These are phyloP conservation scores for Microcebus griseorufus DNA, from an alignment of 2,113 vertebrate genomes.

Conservation along the genomic window DNA sequence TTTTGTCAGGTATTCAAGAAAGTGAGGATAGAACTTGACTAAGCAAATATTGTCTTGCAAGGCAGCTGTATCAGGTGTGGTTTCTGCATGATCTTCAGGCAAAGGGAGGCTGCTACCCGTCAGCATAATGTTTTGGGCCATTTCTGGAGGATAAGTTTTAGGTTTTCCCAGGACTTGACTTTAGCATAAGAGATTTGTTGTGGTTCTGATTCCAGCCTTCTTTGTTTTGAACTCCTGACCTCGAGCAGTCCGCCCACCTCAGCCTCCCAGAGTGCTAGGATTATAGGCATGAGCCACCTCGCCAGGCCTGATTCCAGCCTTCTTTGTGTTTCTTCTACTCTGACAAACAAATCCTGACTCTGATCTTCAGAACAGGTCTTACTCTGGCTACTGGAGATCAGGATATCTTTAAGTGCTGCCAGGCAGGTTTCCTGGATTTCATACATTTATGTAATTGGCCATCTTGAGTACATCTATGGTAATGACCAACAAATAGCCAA, in stretches of 20 bases:
- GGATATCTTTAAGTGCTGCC: neutral
- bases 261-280: too few species aligned
- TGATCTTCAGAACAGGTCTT: neutral
- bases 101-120: neutral
- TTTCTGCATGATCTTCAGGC: neutral
- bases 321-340: neutral
- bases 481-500: neutral
- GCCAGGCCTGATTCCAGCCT: neutral
- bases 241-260: too few species aligned
- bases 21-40: neutral
- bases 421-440: neutral
- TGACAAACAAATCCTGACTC: neutral
- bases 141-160: neutral
- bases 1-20: neutral
- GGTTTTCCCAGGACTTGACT: neutral
- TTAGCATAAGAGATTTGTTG: neutral
- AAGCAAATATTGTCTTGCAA: neutral
- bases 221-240: neutral
- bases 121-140: neutral
- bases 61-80: neutral
- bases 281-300: too few species aligned
- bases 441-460: neutral
- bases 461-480: neutral
- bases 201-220: neutral
- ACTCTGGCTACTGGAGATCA: neutral